Percentiles rank a stretch among this genome's conserved stretches.
phyloP scores from a whole-genome alignment of 2,888 invertebrate genomes.

The Tipula helvola region DNA sequence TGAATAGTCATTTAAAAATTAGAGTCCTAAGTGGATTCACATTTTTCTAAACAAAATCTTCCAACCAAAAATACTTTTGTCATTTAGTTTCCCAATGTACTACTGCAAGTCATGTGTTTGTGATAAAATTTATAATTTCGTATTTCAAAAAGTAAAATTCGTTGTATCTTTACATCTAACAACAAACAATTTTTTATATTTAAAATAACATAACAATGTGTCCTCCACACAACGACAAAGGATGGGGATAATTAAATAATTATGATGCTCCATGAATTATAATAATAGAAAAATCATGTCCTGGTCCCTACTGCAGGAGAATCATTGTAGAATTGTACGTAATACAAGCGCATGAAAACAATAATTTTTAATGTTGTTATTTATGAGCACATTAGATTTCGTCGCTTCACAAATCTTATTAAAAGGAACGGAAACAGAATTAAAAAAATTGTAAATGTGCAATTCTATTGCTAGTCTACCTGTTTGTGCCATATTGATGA shows the following conservation, averaged over 20 bases:
- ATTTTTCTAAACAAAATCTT: not conserved
- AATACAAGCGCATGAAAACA: no score
- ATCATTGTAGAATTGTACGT: no score
- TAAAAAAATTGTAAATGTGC: no score
- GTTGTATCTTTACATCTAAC: not conserved
- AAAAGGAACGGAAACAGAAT: no score
- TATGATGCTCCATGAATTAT: not conserved
- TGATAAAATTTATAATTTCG: not conserved
- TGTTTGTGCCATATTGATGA: no score
- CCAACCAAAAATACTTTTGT: not conserved
- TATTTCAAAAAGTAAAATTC: not conserved
- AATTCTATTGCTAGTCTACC: no score
- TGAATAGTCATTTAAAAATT: not conserved
- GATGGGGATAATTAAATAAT: not conserved
- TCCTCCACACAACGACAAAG: not conserved
- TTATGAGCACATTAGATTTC: no score
- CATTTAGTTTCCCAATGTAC: not conserved
- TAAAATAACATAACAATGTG: not conserved
- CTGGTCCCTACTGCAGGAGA: not conserved
- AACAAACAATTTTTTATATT: not conserved
- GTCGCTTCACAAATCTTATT: no score
- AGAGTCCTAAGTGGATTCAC: not conserved
- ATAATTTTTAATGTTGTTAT: no score
- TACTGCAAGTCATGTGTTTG: not conserved
- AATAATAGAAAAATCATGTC: not conserved